Evolutionary conservation across 2,888 invertebrate species (phyloP).

Genomic region (Rhagonycha lutea): DNA sequence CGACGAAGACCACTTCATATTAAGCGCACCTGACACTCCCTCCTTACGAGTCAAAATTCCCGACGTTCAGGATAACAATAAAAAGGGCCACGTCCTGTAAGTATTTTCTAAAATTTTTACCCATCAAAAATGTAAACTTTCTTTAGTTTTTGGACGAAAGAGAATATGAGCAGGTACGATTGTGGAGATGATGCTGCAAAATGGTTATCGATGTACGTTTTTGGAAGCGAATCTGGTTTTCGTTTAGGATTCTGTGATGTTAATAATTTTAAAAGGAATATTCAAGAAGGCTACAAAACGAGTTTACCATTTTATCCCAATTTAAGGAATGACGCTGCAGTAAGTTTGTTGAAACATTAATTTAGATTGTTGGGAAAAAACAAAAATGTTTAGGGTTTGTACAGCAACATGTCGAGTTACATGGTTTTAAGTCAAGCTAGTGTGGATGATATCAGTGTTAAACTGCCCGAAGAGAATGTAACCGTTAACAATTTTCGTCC

Average conservation of each 20-base stretch:
- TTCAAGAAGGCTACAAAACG: background rate
- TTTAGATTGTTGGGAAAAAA: no score
- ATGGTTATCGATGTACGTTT: conserved; percentile 61
- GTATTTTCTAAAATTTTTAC: background rate
- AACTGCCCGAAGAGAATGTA: background rate
- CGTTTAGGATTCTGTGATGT: conserved; percentile 49
- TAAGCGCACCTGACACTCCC: conserved; percentile 57
- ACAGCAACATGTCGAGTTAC: background rate
- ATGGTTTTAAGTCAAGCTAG: background rate
- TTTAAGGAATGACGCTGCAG: conserved; percentile 5
- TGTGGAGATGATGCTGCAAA: conserved; percentile 65
- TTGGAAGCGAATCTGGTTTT: conserved; percentile 44
- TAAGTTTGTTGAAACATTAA: background rate
- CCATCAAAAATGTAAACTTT: background rate
- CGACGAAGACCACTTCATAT: conserved; percentile 50
- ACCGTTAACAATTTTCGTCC: conserved; percentile 9
- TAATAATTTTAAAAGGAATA: background rate
- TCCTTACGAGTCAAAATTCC: conserved; percentile 55
- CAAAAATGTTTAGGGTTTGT: background rate
- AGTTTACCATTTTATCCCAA: background rate
- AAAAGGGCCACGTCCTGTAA: background rate
- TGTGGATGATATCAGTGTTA: background rate
- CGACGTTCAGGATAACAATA: background rate
- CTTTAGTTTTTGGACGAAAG: background rate
- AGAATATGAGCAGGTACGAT: conserved; percentile 50